Percentiles rank a stretch among this genome's conserved stretches.
Conservation (phyloP, 2,797 vertebrate species). For the Pangasius sanitwongsei region DNA sequence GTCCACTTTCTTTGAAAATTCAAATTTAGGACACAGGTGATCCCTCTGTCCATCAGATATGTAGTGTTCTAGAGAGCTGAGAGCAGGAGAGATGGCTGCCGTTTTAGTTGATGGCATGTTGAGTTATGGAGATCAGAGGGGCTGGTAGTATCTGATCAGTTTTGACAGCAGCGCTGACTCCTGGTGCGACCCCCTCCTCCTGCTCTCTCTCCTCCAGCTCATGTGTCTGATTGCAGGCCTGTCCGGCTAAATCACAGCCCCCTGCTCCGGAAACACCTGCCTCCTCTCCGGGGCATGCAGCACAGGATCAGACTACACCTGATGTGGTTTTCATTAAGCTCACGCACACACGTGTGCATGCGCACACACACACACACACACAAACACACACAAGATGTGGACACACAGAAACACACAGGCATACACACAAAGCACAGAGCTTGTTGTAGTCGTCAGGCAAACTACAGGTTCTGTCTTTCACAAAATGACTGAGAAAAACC, state of each 20-base stretch:
- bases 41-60: slow-evolving; percentile 51
- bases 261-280: slow-evolving; percentile 74
- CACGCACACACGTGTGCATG: slow-evolving; percentile 60
- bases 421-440: slow-evolving; percentile 10
- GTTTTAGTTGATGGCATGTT: slow-evolving; percentile 50
- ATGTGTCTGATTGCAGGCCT: slow-evolving; percentile 74
- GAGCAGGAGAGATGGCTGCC: slow-evolving; percentile 37
- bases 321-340: slow-evolving; percentile 77
- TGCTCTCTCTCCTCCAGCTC: slow-evolving; percentile 50
- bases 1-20: not conserved
- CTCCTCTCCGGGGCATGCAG: slow-evolving; percentile 53
- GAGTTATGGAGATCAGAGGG: slow-evolving; percentile 56
- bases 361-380: slow-evolving; percentile 2
- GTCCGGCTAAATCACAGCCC: slow-evolving; percentile 72
- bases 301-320: slow-evolving; percentile 66
- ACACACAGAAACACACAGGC: slow-evolving; percentile 46
- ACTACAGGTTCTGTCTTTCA: slow-evolving; percentile 24
- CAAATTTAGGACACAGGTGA: slow-evolving; percentile 15
- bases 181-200: slow-evolving; percentile 63
- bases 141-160: slow-evolving; percentile 66
- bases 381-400: slow-evolving; percentile 11
- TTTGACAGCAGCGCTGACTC: slow-evolving; percentile 72
- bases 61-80: slow-evolving; percentile 36
- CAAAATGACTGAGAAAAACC: slow-evolving; percentile 27
- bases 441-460: slow-evolving; percentile 24